These are phyloP conservation scores for Amphiura filiformis DNA, from an alignment of 35 echinoderm and acorn worm genomes.

Conservation along the genomic window DNA sequence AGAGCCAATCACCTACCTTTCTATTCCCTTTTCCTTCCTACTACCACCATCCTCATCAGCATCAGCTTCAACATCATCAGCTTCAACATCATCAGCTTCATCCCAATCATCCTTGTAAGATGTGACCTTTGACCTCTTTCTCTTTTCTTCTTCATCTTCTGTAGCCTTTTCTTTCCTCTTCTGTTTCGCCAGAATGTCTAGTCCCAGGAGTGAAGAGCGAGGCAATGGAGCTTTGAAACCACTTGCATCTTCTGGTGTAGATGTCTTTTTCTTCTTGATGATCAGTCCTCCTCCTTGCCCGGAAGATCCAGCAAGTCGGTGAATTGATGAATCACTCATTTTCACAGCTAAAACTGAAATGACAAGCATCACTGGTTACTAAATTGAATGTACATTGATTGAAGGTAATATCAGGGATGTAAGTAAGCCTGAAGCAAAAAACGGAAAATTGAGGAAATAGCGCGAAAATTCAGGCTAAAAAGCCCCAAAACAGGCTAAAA, in stretches of 20 bases:
- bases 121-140: conserved; percentile 65
- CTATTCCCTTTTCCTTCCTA: conserved; percentile 8
- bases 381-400: no score
- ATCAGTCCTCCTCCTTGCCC: conserved; percentile 78
- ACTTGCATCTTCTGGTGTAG: neutral
- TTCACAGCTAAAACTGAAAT: no score
- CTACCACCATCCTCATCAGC: no score
- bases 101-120: conserved; percentile 86
- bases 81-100: conserved; percentile 54
- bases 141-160: conserved; percentile 69
- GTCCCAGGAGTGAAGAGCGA: conserved; percentile 55
- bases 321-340: neutral
- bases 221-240: conserved; percentile 63
- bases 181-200: conserved; percentile 59
- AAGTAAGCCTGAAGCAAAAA: no score
- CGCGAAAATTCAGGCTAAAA: no score
- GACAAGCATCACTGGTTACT: no score
- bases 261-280: conserved; percentile 73
- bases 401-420: no score
- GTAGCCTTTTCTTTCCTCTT: conserved; percentile 68
- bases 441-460: no score
- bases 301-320: no score
- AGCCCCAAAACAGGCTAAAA: no score
- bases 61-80: conserved; percentile 34
- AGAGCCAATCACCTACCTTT: no score